Conservation (phyloP, 2,888 invertebrate genomes). For the Eupsilia transversa region DNA sequence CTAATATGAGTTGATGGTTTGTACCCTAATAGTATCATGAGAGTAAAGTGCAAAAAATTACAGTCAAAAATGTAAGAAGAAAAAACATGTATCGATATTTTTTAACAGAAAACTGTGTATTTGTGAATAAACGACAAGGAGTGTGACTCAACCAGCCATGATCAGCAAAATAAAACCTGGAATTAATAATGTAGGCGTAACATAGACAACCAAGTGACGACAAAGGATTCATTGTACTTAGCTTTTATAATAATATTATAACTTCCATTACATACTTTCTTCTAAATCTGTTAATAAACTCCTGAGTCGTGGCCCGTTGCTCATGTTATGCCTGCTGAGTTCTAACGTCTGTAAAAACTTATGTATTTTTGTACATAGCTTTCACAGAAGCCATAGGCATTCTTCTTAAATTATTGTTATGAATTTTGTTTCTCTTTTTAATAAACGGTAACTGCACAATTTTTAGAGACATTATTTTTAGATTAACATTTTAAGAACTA, state of each 20-base stretch:
- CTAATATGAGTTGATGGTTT: background rate
- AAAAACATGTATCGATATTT: background rate
- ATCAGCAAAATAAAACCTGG: constrained; percentile 50
- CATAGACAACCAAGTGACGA: constrained; percentile 50
- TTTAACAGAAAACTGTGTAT: background rate
- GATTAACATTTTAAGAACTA: background rate
- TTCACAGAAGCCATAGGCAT: constrained; percentile 45
- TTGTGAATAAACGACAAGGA: background rate
- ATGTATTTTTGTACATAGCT: constrained; percentile 58
- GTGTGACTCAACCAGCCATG: constrained; percentile 8
- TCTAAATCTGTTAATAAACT: constrained; percentile 23
- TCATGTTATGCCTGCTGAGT: constrained; percentile 56
- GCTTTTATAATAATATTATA: constrained; percentile 46
- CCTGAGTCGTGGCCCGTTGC: constrained; percentile 50
- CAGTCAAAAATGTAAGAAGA: background rate
- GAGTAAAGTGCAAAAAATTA: background rate
- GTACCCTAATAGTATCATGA: constrained; percentile 5
- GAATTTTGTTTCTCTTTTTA: constrained; percentile 34
- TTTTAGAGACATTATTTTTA: constrained; percentile 5
- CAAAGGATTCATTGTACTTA: constrained; percentile 26
- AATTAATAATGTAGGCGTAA: constrained; percentile 51
- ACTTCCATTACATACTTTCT: constrained; percentile 29
- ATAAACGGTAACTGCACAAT: constrained; percentile 53
- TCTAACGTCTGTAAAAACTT: constrained; percentile 39
- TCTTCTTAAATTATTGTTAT: constrained; percentile 32